These are phyloP conservation scores for Mormyrus iriodes DNA, from an alignment of 2,113 vertebrate species.

Conservation along the genomic window DNA sequence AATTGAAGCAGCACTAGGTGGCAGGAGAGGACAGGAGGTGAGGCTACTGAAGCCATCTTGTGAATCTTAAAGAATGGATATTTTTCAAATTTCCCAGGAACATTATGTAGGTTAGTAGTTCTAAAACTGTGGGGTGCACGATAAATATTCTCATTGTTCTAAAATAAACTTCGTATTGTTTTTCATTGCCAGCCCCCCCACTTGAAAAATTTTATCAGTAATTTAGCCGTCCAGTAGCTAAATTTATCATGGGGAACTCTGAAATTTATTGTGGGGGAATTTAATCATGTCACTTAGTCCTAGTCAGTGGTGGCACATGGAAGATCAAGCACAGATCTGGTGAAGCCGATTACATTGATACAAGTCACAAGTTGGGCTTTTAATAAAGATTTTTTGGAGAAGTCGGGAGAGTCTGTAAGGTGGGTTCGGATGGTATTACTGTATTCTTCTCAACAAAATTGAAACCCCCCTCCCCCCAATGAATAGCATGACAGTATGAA, in stretches of 20 bases:
- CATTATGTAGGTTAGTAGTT: not conserved
- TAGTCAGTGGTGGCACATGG: not conserved
- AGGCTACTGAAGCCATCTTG: not conserved
- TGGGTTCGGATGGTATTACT: not conserved
- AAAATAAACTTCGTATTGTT: not conserved
- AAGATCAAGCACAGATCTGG: not conserved
- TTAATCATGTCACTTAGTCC: not conserved
- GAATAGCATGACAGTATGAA: not conserved
- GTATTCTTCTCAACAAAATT: not conserved
- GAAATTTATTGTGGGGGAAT: not conserved
- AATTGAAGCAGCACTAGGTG: not conserved
- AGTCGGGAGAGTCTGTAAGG: not conserved
- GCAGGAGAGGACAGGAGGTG: not conserved
- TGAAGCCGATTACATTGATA: not conserved
- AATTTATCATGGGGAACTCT: not conserved
- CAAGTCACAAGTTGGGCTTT: not conserved
- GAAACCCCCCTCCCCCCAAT: not conserved
- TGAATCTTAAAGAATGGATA: not conserved
- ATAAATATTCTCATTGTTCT: not conserved
- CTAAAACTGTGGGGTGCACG: not conserved
- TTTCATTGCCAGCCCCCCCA: not conserved
- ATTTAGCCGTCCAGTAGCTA: not conserved
- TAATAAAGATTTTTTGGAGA: not conserved
- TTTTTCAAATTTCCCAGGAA: not conserved
- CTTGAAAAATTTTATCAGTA: not conserved